Evolutionary conservation across 2,888 invertebrate genomes (phyloP), one percentile per base, ranked within the genome.

Genomic region (Mechanitis messenoides): DNA sequence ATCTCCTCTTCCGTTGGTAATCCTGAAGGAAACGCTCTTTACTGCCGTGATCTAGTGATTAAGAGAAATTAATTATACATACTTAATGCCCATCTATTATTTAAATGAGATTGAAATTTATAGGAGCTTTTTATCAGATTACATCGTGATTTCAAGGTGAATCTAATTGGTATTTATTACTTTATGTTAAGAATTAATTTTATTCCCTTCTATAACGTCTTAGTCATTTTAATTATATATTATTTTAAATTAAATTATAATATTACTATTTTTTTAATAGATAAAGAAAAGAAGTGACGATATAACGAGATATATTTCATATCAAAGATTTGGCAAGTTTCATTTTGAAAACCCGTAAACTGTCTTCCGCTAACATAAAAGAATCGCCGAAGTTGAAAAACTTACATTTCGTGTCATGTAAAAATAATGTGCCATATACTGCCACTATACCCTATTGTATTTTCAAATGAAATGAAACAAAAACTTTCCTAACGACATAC

Each of bases 61-160:
- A 79, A 69, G 61, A 64, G 63, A 73, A 76, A 82, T 81, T 79
- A 78, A 79, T 79, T 79, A 76, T 76, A 77, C 70, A 71, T 70
- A 71, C 68, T 69, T 71, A 71, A 71, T 69, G 65, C 65, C 64
- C 65, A 67, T 64, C 67, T 66, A 68, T 68, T 67, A 70, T 67
- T 70, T 60, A 64, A 68, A 69, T 66, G 62, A 63, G 68, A 62
- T 56, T 58, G 56, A 65, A 67, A 65, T 68, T 67, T 63, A 62
- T 65, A 53, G 62, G 58, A 53, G 38, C 53, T 60, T 60, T 61
- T 65, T 67, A 63, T 59, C 35, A 57, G 62, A 64, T 67, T 62
- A 64, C 33, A 45, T 31, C 45, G 61, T 55, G 58, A 62, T 61
- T 57, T 58, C 56, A 54, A 42, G 56, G 56, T 20, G 42, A 20